phyloP scores from a whole-genome alignment of 2,113 vertebrate genomes.

The Carassius auratus region DNA sequence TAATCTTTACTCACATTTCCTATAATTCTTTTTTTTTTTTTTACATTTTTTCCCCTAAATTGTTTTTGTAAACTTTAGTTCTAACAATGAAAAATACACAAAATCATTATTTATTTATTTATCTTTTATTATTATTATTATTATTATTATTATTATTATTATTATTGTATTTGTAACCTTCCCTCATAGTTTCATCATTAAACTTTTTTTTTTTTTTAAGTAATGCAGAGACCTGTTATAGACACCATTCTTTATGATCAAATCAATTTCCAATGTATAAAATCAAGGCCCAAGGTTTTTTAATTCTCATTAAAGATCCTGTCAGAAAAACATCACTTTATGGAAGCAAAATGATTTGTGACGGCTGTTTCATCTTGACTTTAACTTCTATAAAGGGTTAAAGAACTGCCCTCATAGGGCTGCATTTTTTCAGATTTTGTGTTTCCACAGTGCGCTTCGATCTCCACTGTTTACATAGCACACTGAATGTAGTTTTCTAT shows the following conservation, averaged over 20 bases:
- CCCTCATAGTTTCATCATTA: neutral
- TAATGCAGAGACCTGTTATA: neutral
- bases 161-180: neutral
- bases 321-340: neutral
- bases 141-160: no score
- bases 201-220: no score
- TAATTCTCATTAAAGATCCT: neutral
- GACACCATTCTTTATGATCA: neutral
- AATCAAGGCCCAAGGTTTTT: neutral
- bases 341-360: neutral
- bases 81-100: no score
- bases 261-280: neutral
- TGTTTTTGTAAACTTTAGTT: no score
- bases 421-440: slow-evolving; percentile 5
- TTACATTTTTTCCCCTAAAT: no score
- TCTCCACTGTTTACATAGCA: slow-evolving; percentile 10
- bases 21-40: no score
- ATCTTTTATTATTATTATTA: no score
- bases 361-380: neutral
- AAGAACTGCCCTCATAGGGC: neutral
- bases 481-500: neutral
- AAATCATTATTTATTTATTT: no score
- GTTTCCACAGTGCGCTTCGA: neutral
- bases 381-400: neutral
- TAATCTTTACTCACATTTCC: neutral